A percentile compares a stretch with the other conserved stretches of the same genome.
These are phyloP conservation scores for Drosophila prolongata DNA, from an alignment of 2,888 invertebrate genomes.

Conservation along the genomic window DNA sequence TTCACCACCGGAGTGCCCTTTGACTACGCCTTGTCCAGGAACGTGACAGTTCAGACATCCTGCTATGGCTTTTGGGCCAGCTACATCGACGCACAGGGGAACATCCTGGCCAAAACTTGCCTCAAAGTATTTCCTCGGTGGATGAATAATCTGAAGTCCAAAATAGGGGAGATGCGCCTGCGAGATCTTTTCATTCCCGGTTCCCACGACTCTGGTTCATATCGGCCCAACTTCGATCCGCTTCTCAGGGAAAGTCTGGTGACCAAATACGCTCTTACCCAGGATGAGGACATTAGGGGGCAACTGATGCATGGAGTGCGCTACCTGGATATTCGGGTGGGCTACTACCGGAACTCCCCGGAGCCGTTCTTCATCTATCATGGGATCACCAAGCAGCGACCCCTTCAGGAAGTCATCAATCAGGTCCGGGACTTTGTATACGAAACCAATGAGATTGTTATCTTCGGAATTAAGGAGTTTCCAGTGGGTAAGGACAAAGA, in stretches of 20 bases:
- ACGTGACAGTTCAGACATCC: conserved; percentile 73
- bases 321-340: conserved; percentile 87
- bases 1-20: conserved; percentile 83
- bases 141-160: conserved; percentile 86
- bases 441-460: conserved; percentile 87
- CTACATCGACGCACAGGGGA: conserved; percentile 79
- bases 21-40: conserved; percentile 76
- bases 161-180: conserved; percentile 85
- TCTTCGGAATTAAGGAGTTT: conserved; percentile 87
- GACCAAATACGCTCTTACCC: conserved; percentile 85
- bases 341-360: conserved; percentile 84
- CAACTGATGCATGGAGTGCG: conserved; percentile 87
- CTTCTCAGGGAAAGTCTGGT: conserved; percentile 83
- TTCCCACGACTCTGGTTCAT: conserved; percentile 89
- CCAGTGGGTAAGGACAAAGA: conserved; percentile 85
- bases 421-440: conserved; percentile 86
- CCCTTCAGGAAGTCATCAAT: conserved; percentile 85
- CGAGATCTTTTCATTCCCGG: conserved; percentile 88
- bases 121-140: conserved; percentile 86
- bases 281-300: conserved; percentile 86
- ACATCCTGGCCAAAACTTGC: conserved; percentile 84
- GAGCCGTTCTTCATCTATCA: conserved; percentile 86
- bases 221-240: conserved; percentile 83
- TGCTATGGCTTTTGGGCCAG: conserved; percentile 84
- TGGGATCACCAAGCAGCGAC: conserved; percentile 85